Base-by-base conservation (phyloP, 2,888 invertebrate species). In the Dascillus cervinus region DNA sequence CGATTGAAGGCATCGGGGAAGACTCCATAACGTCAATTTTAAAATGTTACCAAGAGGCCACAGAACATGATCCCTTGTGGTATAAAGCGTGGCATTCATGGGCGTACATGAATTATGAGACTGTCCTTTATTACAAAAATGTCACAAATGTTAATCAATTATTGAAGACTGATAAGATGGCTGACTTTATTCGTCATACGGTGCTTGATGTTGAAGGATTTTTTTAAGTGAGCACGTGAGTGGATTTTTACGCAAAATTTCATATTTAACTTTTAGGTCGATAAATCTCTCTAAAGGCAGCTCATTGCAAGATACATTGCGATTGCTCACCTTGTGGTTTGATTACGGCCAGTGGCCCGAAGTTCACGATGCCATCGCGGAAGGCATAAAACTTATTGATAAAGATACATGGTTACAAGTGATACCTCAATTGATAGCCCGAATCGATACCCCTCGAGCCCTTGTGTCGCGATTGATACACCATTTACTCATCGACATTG, bases 401-500 rank as follows among this genome's bases (percentile, higher is more conserved):
- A 91, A 98, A 39, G 94, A 96, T 55, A 97, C 95, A 2, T 99
- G 98, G 98, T 72, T 99, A 5, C 97, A 98, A 73, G 96, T 99
- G 0, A 96, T 99, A 47, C 98, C 98, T 0, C 98, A 99, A 61
- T 69, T 99, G 14, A 98, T 99, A 44, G 97, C 98, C 0, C 76
- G 98, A 29, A 96, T 99, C 39, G 98, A 99, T 57, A 94, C 94
- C 0, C 88, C 88, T 0, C 72, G 92, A 17, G 80, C 82, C 29
- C 66, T 91, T 30, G 95, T 97, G 1, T 87, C 89, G 0, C 81
- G 87, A 39, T 69, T 96, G 22, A 94, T 99, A 38, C 90, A 94
- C 58, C 85, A 92, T 52, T 69, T 98, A 11, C 69, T 99, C 10
- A 89, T 92, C 37, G 97, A 97, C 54, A 94, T 99, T 40, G 96